phyloP scores from a whole-genome alignment of 2,113 vertebrate species.

The Crotalus helleri region DNA sequence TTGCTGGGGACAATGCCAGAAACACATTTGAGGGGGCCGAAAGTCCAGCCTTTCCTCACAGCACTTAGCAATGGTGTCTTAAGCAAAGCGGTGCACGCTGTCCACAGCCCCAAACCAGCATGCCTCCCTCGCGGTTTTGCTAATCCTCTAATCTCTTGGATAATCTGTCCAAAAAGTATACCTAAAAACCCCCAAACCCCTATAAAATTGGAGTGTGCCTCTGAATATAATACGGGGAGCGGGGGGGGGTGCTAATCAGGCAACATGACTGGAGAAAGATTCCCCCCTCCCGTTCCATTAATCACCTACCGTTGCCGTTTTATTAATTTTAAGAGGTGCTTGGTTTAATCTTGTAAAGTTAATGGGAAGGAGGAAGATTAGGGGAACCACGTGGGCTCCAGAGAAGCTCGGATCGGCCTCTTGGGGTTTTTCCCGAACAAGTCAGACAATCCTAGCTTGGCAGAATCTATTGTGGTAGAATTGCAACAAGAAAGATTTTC shows the following conservation, averaged over 20 bases:
- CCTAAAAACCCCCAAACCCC: not conserved
- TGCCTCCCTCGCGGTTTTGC: not conserved
- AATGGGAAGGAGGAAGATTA: not conserved
- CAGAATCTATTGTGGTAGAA: not conserved
- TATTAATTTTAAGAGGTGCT: not conserved
- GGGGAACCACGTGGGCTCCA: not conserved
- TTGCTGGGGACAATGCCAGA: not conserved
- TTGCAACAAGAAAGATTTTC: not conserved
- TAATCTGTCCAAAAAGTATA: not conserved
- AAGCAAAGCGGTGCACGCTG: not conserved
- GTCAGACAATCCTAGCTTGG: not conserved
- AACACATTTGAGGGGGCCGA: not conserved
- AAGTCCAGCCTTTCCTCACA: not conserved
- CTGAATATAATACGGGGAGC: not conserved
- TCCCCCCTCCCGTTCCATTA: not conserved
- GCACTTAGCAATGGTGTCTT: not conserved
- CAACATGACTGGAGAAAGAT: rapidly evolving
- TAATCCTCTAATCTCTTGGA: conserved; percentile 41
- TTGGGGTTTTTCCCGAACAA: not conserved
- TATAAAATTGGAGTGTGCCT: not conserved
- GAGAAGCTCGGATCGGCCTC: too few species aligned
- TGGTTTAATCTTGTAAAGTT: not conserved
- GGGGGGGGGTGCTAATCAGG: not conserved
- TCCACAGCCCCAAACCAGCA: too few species aligned
- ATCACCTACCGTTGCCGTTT: rapidly evolving